Evolutionary conservation across 2,888 invertebrate genomes (phyloP).

Genomic region (Incurvaria masculella): DNA sequence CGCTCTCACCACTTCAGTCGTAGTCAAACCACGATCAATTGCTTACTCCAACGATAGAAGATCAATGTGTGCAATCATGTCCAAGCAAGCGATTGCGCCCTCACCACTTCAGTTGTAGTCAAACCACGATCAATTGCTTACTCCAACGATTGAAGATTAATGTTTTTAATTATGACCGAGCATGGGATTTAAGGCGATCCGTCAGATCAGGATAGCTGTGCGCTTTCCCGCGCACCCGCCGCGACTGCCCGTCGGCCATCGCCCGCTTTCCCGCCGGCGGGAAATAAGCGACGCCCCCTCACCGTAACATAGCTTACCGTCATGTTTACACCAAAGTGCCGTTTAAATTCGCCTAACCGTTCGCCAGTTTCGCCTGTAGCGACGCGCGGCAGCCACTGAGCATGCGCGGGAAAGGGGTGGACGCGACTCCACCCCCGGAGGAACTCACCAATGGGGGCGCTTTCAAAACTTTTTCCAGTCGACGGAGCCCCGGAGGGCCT

Average conservation of each 20-base stretch:
- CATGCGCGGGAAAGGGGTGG: conserved; percentile 46
- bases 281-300: neutral
- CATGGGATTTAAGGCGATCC: no score
- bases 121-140: no score
- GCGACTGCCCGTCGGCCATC: conserved; percentile 37
- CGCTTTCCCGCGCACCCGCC: conserved; percentile 42
- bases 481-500: conserved; percentile 29
- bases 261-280: neutral
- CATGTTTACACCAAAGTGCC: conserved; percentile 43
- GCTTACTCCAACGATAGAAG: no score
- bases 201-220: no score
- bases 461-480: conserved; percentile 34
- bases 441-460: conserved; percentile 28
- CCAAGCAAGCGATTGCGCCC: no score
- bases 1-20: no score
- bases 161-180: no score
- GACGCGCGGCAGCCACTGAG: conserved; percentile 30
- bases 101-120: no score
- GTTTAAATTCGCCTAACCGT: conserved; percentile 53
- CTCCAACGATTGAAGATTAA: no score
- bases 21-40: no score
- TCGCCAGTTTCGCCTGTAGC: conserved; percentile 20
- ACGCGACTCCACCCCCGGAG: conserved; percentile 26
- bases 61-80: no score
- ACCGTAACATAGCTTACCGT: neutral